Evolutionary conservation across 2,797 vertebrate species (phyloP).

Genomic region (Spea hammondii): DNA sequence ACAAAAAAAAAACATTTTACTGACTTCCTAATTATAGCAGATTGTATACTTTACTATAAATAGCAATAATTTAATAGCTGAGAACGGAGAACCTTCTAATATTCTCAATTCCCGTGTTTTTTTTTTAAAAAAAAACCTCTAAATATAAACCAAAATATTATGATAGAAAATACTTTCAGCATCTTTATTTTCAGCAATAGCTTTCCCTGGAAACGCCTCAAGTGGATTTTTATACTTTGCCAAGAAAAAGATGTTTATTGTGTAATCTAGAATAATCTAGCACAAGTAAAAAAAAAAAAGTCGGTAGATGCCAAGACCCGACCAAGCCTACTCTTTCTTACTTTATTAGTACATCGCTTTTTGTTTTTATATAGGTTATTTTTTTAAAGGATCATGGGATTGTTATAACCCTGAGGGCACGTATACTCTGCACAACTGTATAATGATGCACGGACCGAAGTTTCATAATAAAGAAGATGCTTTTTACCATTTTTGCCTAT

Average conservation of each 20-base stretch:
- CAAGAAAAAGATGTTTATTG: neutral
- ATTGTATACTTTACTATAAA: conserved; percentile 21
- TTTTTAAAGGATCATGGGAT: too few relatives aligned
- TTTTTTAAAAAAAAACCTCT: neutral
- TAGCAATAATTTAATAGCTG: neutral
- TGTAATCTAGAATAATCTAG: neutral
- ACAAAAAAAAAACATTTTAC: neutral
- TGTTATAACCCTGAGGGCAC: too few relatives aligned
- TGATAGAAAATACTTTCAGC: neutral
- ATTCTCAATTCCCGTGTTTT: conserved; percentile 11
- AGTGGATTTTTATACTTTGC: neutral
- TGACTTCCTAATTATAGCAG: conserved; percentile 19
- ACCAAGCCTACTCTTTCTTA: too few relatives aligned
- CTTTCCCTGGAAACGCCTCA: neutral
- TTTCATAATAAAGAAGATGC: too few relatives aligned
- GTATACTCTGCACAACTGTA: too few relatives aligned
- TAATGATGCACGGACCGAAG: too few relatives aligned
- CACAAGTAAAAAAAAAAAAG: neutral
- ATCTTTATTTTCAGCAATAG: neutral
- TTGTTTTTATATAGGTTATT: too few relatives aligned
- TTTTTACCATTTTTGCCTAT: too few relatives aligned
- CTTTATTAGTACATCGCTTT: too few relatives aligned
- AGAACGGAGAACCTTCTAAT: neutral
- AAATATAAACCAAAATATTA: conserved; percentile 28
- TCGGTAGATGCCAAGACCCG: too few relatives aligned